These are phyloP conservation scores for Heliocidaris tuberculata DNA, from an alignment of 35 echinoderm and acorn worm species.

Conservation along the genomic window DNA sequence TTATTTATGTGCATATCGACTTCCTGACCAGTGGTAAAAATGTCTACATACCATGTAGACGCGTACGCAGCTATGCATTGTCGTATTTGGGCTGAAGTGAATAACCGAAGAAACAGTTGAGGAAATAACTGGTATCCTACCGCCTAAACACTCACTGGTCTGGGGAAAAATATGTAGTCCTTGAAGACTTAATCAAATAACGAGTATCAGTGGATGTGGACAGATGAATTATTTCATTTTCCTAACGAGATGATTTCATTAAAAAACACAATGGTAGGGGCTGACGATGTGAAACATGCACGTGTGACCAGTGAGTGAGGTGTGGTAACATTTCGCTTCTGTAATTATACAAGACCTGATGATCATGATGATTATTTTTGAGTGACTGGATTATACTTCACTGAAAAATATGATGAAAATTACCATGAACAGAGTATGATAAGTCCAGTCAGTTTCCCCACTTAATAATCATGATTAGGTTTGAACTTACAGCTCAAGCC, in stretches of 20 bases:
- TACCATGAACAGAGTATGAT: too few relatives aligned
- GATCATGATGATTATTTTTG: too few relatives aligned
- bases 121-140: constrained; percentile 17
- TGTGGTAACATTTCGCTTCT: background rate
- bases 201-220: background rate
- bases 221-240: background rate
- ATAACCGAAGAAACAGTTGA: background rate
- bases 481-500: too few relatives aligned
- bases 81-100: background rate
- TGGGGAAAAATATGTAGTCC: background rate
- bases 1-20: background rate
- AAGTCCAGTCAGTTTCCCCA: too few relatives aligned
- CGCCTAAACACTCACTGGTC: background rate
- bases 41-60: background rate
- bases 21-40: background rate
- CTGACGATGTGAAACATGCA: background rate
- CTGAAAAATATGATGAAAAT: too few relatives aligned
- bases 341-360: too few relatives aligned
- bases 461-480: too few relatives aligned
- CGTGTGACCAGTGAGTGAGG: background rate
- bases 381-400: too few relatives aligned
- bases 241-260: background rate
- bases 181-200: constrained; percentile 10
- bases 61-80: background rate
- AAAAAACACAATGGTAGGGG: background rate